phyloP scores from a whole-genome alignment of 1,140 invertebrate genomes.

The Dermatophagoides farinae region DNA sequence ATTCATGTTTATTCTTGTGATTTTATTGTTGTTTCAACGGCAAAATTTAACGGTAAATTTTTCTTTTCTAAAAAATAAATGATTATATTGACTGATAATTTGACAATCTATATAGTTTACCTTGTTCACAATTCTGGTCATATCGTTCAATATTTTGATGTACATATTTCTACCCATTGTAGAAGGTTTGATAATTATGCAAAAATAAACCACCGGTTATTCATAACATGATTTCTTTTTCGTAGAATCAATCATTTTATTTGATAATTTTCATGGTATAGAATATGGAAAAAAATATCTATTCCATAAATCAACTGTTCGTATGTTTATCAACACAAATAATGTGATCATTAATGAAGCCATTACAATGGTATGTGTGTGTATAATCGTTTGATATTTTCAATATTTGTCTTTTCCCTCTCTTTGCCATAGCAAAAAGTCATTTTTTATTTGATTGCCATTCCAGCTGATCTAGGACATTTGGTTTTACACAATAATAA shows the following conservation, averaged over 20 bases:
- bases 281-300: slow-evolving; percentile 1
- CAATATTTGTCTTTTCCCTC: neutral
- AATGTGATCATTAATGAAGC: slow-evolving; percentile 1
- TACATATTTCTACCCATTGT: neutral
- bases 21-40: too few relatives aligned
- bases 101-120: too few relatives aligned
- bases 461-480: neutral
- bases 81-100: too few relatives aligned
- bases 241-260: neutral
- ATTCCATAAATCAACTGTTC: neutral
- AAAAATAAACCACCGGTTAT: too few relatives aligned
- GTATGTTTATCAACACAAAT: slow-evolving; percentile 1
- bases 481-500: neutral
- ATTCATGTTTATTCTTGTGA: too few relatives aligned
- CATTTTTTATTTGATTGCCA: slow-evolving; percentile 1
- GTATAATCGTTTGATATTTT: neutral
- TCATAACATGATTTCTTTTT: neutral
- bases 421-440: slow-evolving; percentile 2
- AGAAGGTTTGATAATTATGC: neutral
- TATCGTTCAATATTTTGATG: neutral
- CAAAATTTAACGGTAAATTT: too few relatives aligned
- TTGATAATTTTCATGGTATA: neutral
- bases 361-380: neutral
- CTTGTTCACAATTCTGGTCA: too few relatives aligned
- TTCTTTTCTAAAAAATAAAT: too few relatives aligned